Conservation (phyloP, 2,888 invertebrate species). For the Lepeophtheirus nordmannii region DNA sequence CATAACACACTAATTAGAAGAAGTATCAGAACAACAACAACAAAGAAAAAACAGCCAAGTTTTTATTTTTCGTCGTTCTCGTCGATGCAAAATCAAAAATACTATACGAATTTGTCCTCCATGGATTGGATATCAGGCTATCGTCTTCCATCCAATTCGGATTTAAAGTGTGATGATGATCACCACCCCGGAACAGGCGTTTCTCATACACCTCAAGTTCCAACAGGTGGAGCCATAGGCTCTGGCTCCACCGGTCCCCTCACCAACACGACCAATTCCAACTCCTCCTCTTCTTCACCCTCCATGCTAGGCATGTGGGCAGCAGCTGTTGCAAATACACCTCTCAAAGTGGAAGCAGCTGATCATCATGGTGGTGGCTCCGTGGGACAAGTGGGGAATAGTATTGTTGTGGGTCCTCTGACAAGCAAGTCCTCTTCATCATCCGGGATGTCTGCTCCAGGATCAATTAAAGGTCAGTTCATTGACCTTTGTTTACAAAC, state of each 20-base stretch:
- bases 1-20: too few species aligned
- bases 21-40: too few species aligned
- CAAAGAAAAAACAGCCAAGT: too few species aligned
- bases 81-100: neutral
- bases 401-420: too few species aligned
- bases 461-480: conserved; percentile 6
- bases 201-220: too few species aligned
- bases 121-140: conserved; percentile 6
- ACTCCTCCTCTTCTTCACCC: neutral
- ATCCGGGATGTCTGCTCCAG: neutral
- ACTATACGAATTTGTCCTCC: neutral
- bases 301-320: conserved; percentile 7
- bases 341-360: neutral
- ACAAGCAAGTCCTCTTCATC: neutral
- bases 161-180: neutral
- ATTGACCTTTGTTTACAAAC: neutral
- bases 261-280: too few species aligned
- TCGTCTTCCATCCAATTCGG: conserved; percentile 2
- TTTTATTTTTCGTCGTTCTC: too few species aligned
- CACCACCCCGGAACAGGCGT: neutral
- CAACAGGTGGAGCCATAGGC: too few species aligned
- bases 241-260: too few species aligned
- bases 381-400: too few species aligned
- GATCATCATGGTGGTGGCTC: neutral
- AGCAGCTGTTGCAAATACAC: neutral